Evolutionary conservation across 2,113 vertebrate species (phyloP).

Genomic region (Lamprologus callipterus): DNA sequence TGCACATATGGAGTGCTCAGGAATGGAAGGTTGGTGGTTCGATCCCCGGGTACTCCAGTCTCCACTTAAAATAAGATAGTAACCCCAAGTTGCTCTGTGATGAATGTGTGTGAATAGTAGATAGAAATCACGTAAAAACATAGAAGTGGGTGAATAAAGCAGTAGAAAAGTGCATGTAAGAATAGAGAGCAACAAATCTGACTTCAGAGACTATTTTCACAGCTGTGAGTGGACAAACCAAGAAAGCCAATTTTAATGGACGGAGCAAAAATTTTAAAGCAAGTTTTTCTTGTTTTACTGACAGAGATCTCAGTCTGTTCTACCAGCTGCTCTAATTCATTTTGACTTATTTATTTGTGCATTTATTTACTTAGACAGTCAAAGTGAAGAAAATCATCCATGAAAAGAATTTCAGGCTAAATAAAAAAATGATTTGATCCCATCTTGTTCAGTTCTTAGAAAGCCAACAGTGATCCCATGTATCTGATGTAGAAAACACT

Average conservation of each 20-base stretch:
- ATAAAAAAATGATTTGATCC: rapidly evolving
- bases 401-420: neutral
- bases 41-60: rapidly evolving
- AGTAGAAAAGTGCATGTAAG: neutral
- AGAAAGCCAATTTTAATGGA: neutral
- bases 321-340: neutral
- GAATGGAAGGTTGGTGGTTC: neutral
- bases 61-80: neutral
- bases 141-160: neutral
- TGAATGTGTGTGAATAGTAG: neutral
- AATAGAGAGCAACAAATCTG: neutral
- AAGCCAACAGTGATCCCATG: rapidly evolving
- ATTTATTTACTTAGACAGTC: neutral
- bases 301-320: neutral
- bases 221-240: neutral
- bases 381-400: neutral
- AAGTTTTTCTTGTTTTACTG: neutral
- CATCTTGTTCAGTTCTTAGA: neutral
- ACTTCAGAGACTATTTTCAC: neutral
- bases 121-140: neutral
- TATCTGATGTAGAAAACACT: neutral
- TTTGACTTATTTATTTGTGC: neutral
- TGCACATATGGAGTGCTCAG: neutral
- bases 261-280: neutral
- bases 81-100: neutral